Evolutionary conservation across 2,113 vertebrate species (phyloP), one percentile per base, ranked within the genome.

Genomic region (Sander vitreus): DNA sequence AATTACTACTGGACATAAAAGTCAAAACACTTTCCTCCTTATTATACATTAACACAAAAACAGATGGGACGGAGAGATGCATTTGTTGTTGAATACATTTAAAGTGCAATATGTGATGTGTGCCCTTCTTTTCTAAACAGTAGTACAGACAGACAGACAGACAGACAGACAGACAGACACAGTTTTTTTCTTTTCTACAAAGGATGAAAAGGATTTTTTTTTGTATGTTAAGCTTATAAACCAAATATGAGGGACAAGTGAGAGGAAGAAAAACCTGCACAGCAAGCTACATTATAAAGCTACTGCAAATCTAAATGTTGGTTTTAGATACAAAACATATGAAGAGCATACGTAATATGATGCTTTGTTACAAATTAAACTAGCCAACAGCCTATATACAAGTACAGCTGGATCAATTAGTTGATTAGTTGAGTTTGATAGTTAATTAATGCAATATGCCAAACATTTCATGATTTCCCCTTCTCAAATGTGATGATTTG

Each of bases 101-200:
- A 30, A 60, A 75, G 16, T 23, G 50, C 33, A n/a, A 8, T 47
- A 54, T 11, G 39, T 43, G 39, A 43, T 43, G 9, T 27, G 6
- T 36, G 5, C 11, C 5, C 18, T 10, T 10, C 55, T 71, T 23
- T 9, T 1, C n/a, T 19, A 21, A 47, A 70, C 58, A 30, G 10
- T 63, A 39, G 9, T 33, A 33, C 33, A 33, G 1, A 33, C 6
- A 33, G 5, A 33, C 33, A 33, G 1, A 33, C 33, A 33, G 9
- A 39, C 39, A 39, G 9, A 39, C 39, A 39, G 7, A 39, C 36
- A 36, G 7, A 39, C 47, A 48, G 27, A 73, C 54, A 3, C 51
- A 30, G 15, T 78, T 70, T 78, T n/a, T n/a, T n/a, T n/a, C n/a
- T n/a, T n/a, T 90, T 84, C 45, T 50, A 60, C 23, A n/a, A 77